Percentiles rank a stretch among this genome's conserved stretches.
phyloP scores from a whole-genome alignment of 2,888 invertebrate species.

The Ophioninae sp. region DNA sequence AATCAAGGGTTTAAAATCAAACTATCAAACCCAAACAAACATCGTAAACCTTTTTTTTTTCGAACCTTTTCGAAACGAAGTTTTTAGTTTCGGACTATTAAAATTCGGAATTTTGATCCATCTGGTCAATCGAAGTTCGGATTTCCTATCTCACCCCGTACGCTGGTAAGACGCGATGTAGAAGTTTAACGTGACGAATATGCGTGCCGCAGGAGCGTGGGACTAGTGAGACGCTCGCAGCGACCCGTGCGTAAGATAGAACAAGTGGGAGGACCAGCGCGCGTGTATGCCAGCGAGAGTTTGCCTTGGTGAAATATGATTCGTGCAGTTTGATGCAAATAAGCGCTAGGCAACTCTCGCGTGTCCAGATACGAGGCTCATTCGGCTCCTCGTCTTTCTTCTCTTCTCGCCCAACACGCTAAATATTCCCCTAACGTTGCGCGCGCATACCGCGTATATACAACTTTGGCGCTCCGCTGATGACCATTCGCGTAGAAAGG shows the following conservation, averaged over 20 bases:
- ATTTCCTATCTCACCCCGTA: too few relatives aligned
- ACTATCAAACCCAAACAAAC: too few relatives aligned
- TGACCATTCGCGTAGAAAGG: slow-evolving; percentile 4
- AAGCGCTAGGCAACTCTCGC: slow-evolving; percentile 22
- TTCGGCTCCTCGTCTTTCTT: slow-evolving; percentile 8
- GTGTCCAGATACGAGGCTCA: not conserved
- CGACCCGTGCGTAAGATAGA: not conserved
- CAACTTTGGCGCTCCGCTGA: not conserved
- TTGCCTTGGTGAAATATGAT: slow-evolving; percentile 32
- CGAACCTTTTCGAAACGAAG: too few relatives aligned
- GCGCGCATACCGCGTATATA: not conserved
- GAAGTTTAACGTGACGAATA: not conserved
- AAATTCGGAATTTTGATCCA: too few relatives aligned
- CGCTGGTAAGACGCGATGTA: not conserved
- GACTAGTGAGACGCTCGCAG: not conserved
- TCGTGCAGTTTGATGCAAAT: slow-evolving; percentile 32
- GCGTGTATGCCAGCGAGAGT: not conserved
- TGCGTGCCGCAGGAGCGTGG: not conserved
- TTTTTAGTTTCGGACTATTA: too few relatives aligned
- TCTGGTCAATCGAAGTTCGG: too few relatives aligned
- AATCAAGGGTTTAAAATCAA: too few relatives aligned
- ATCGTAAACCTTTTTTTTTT: too few relatives aligned
- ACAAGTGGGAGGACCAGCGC: slow-evolving; percentile 3
- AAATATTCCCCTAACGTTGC: slow-evolving; percentile 14
- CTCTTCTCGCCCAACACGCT: not conserved